Conservation (phyloP, 2,113 vertebrate species). For the Engystomops pustulosus region DNA sequence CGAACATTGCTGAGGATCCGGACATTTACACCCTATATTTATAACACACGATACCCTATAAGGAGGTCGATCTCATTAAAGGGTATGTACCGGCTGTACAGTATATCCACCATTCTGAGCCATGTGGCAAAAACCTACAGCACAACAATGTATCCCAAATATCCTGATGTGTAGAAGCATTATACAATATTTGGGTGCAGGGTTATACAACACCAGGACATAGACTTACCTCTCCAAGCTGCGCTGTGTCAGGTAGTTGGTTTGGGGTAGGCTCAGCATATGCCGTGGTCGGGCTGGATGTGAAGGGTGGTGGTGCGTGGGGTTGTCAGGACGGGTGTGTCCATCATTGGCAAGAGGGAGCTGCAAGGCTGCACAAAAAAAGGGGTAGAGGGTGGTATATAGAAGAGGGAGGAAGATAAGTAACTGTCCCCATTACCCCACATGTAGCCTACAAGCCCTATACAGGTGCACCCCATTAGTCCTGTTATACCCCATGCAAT, state of each 20-base stretch:
- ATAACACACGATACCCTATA: no score
- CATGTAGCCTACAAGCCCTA: background rate
- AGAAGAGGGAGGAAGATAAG: constrained; percentile 16
- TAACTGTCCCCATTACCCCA: background rate
- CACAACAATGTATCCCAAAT: no score
- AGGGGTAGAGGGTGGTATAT: constrained; percentile 35
- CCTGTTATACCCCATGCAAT: constrained; percentile 34
- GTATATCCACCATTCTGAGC: no score
- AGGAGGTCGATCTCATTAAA: no score
- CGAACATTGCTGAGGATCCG: no score
- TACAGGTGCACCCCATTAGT: background rate
- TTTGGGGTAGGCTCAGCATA: constrained; percentile 84
- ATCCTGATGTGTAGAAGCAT: no score
- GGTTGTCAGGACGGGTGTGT: constrained; percentile 85
- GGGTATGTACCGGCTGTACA: no score
- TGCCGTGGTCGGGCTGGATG: constrained; percentile 81
- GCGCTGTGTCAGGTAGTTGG: constrained; percentile 78
- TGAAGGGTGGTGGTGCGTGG: constrained; percentile 83
- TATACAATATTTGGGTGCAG: no score
- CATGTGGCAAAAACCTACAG: no score
- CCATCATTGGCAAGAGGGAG: constrained; percentile 88
- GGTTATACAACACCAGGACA: background rate
- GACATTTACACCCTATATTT: no score
- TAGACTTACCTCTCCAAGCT: constrained; percentile 86
- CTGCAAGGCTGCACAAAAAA: constrained; percentile 76